Conservation (phyloP, 2,888 invertebrate genomes). For the Prenolepis imparis region DNA sequence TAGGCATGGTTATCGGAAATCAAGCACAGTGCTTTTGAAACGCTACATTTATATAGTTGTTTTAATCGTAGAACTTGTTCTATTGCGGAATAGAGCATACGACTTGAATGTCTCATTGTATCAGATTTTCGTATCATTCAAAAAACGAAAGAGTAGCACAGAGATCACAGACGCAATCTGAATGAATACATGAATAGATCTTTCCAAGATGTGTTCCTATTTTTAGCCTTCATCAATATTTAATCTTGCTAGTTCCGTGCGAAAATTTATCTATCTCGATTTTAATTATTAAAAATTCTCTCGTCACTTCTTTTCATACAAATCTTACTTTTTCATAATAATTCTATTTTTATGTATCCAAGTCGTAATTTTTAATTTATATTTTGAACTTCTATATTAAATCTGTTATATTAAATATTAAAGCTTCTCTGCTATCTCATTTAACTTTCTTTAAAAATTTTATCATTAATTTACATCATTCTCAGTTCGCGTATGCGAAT, state of each 20-base stretch:
- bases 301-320: not conserved
- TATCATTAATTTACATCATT: not conserved
- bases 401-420: not conserved
- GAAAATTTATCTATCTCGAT: not conserved
- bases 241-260: slow-evolving; percentile 26
- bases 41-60: slow-evolving; percentile 59
- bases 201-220: slow-evolving; percentile 4
- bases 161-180: not conserved
- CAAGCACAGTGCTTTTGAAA: slow-evolving; percentile 27
- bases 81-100: slow-evolving; percentile 12
- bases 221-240: slow-evolving; percentile 55
- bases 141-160: slow-evolving; percentile 27
- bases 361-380: not conserved
- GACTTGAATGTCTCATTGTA: slow-evolving; percentile 5
- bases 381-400: not conserved
- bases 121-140: slow-evolving; percentile 54
- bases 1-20: slow-evolving; percentile 31
- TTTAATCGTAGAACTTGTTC: slow-evolving; percentile 58
- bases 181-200: not conserved
- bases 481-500: not conserved
- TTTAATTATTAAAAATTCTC: not conserved
- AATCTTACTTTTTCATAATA: not conserved
- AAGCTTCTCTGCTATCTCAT: not conserved
- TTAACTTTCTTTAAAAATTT: not conserved
- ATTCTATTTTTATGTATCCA: slow-evolving; percentile 1